phyloP scores from a whole-genome alignment of 2,888 invertebrate genomes.

The Cantharis nigra region DNA sequence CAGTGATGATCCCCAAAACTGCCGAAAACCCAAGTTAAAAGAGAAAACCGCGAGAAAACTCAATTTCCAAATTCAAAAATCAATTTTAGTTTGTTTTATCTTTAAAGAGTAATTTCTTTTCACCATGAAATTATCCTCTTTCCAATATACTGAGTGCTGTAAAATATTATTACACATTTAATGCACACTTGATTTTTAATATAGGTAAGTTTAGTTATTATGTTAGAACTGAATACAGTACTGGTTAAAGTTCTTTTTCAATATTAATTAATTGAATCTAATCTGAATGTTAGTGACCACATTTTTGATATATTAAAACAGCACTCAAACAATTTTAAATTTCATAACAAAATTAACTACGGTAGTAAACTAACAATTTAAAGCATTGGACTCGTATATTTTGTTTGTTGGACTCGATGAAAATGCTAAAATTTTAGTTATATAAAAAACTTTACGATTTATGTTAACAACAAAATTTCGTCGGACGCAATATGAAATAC shows the following conservation, averaged over 20 bases:
- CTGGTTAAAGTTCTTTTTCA: background rate
- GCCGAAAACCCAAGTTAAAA: too few species aligned
- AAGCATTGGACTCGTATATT: background rate
- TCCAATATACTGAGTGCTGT: too few species aligned
- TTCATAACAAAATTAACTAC: background rate
- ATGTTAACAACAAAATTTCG: background rate
- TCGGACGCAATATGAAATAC: background rate
- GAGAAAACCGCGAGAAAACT: too few species aligned
- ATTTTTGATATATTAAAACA: background rate
- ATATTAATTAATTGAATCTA: background rate
- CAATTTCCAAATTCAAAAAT: too few species aligned
- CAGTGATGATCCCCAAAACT: too few species aligned
- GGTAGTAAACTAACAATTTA: background rate
- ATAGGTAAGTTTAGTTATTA: too few species aligned
- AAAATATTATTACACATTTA: too few species aligned
- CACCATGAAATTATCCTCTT: too few species aligned
- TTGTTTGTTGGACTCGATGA: background rate
- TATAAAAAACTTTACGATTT: background rate
- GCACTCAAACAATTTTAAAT: background rate
- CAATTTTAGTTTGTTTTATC: too few species aligned
- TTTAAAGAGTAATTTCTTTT: too few species aligned
- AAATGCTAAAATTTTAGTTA: background rate
- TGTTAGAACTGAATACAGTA: background rate
- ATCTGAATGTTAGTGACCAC: background rate
- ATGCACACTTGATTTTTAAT: too few species aligned